These are phyloP conservation scores for Trissolcus brochymenae DNA, from an alignment of 2,888 invertebrate species.

Conservation along the genomic window DNA sequence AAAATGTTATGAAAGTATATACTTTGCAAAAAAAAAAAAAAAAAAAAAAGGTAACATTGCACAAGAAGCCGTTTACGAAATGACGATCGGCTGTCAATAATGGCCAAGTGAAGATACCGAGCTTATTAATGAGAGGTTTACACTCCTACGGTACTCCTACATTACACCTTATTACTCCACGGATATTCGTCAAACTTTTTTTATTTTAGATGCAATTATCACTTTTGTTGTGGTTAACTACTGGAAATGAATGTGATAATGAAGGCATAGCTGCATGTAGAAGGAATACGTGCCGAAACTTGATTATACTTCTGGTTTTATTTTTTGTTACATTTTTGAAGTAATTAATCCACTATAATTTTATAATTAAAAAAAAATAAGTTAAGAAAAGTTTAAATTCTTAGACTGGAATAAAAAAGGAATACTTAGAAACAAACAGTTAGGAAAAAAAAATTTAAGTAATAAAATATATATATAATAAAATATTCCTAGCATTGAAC, in stretches of 20 bases:
- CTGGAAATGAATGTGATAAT: slow-evolving; percentile 11
- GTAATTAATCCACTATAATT: no score
- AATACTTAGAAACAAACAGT: no score
- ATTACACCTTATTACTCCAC: slow-evolving; percentile 26
- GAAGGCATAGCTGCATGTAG: slow-evolving; percentile 3
- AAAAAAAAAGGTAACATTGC: slow-evolving; percentile 8
- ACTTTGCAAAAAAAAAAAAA: neutral
- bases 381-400: no score
- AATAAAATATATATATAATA: no score
- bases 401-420: no score
- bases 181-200: neutral
- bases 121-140: slow-evolving; percentile 24
- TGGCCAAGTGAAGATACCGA: slow-evolving; percentile 21
- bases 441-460: no score
- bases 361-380: no score
- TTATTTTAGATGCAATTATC: slow-evolving; percentile 23
- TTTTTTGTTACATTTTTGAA: no score
- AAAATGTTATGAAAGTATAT: no score
- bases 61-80: slow-evolving; percentile 30
- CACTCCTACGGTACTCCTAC: slow-evolving; percentile 28
- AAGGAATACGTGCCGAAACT: neutral
- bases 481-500: no score
- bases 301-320: no score
- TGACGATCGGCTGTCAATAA: slow-evolving; percentile 29
- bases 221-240: slow-evolving; percentile 8